phyloP scores from a whole-genome alignment of 2,888 invertebrate species.

The Drosophila heteroneura region DNA sequence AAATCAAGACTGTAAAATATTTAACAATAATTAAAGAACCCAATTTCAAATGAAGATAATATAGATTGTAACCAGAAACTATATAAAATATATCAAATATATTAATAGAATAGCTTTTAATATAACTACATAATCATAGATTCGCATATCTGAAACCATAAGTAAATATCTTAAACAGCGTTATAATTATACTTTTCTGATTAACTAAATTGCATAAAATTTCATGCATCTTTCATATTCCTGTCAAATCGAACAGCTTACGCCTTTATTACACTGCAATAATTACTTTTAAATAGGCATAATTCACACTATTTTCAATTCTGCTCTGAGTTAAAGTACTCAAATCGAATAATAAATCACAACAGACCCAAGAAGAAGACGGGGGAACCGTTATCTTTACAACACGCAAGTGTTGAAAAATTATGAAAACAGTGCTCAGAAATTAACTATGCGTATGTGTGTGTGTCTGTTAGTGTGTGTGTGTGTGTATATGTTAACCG shows the following conservation, averaged over 20 bases:
- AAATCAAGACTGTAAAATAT: too few relatives aligned
- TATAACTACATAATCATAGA: background rate
- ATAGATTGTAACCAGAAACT: too few relatives aligned
- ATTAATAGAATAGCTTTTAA: background rate
- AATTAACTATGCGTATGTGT: slow-evolving; percentile 32
- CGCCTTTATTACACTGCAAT: background rate
- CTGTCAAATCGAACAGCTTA: background rate
- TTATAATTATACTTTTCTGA: background rate
- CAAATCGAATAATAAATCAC: slow-evolving; percentile 33
- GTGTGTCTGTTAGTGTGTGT: background rate
- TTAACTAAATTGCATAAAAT: background rate
- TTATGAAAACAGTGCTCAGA: slow-evolving; percentile 60
- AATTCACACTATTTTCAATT: background rate
- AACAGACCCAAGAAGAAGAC: background rate
- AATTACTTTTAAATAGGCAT: background rate
- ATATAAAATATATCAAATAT: background rate
- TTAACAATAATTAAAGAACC: too few relatives aligned
- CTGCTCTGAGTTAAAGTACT: background rate
- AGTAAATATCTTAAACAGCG: background rate
- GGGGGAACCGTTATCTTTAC: slow-evolving; percentile 39
- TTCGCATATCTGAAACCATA: background rate
- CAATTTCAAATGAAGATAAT: background rate
- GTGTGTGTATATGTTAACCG: slow-evolving; percentile 17
- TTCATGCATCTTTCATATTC: background rate
- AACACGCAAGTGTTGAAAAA: slow-evolving; percentile 33